Evolutionary conservation across 2,888 invertebrate genomes (phyloP).

Genomic region (Cheilosia soror): DNA sequence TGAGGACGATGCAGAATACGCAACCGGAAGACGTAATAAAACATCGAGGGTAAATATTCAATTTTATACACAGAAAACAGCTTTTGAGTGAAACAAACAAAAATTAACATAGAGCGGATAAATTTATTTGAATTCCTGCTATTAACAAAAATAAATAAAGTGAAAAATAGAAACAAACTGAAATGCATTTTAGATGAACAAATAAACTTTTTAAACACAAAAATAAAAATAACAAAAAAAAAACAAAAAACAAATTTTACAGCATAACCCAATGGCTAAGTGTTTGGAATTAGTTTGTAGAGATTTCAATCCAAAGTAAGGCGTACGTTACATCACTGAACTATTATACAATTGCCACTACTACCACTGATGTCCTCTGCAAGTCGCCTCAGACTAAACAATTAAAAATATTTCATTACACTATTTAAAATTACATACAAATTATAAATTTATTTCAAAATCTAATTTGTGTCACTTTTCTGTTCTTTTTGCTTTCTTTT

Average conservation of each 20-base stretch:
- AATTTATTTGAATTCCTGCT: conserved; percentile 35
- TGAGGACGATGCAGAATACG: conserved; percentile 90
- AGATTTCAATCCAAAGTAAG: background rate
- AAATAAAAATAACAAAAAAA: background rate
- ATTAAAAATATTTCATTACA: background rate
- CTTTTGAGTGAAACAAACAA: conserved; percentile 42
- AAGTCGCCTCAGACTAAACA: conserved; percentile 29
- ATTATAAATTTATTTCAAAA: background rate
- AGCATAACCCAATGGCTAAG: conserved; percentile 57
- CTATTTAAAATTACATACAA: background rate
- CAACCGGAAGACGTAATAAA: conserved; percentile 89
- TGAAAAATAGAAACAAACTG: conserved; percentile 78
- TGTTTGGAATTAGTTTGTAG: conserved; percentile 46
- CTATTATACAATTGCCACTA: conserved; percentile 12
- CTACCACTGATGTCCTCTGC: conserved; percentile 17
- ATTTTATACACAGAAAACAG: conserved; percentile 73
- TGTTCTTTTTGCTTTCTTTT: conserved; percentile 36
- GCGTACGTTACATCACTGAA: conserved; percentile 9
- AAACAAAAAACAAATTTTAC: conserved; percentile 52
- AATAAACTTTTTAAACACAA: background rate
- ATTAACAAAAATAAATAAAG: conserved; percentile 46
- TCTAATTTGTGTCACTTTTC: conserved; percentile 18
- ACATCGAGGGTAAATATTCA: conserved; percentile 86
- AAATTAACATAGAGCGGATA: conserved; percentile 51
- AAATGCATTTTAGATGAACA: conserved; percentile 58